These are phyloP conservation scores for Eremobia ochroleuca DNA, from an alignment of 2,888 invertebrate genomes.

Conservation along the genomic window DNA sequence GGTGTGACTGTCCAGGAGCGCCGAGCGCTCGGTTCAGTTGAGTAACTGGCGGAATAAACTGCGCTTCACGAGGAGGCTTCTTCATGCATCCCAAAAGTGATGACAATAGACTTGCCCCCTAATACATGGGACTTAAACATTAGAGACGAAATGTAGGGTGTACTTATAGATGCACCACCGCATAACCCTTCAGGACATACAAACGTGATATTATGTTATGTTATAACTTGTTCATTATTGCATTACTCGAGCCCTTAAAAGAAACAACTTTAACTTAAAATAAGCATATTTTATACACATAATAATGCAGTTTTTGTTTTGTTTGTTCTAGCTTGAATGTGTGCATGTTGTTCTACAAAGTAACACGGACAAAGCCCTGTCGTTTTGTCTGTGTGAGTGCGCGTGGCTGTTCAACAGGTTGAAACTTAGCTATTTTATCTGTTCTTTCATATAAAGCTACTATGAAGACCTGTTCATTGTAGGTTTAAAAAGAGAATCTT, in stretches of 20 bases:
- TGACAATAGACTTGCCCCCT: not conserved
- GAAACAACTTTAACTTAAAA: not conserved
- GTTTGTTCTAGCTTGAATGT: conserved; percentile 7
- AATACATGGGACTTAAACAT: not conserved
- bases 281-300: conserved; percentile 5
- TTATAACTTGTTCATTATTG: conserved; percentile 7
- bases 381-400: not conserved
- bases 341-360: not conserved
- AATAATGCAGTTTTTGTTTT: conserved; percentile 11
- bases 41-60: too few species aligned
- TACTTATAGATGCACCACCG: too few species aligned
- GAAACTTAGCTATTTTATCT: not conserved
- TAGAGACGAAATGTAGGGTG: too few species aligned
- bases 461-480: not conserved
- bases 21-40: too few species aligned
- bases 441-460: not conserved
- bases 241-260: not conserved
- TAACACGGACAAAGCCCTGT: too few species aligned
- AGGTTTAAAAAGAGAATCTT: not conserved
- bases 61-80: too few species aligned
- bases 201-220: not conserved
- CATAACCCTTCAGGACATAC: not conserved
- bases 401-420: conserved; percentile 14
- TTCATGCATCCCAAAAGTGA: too few species aligned
- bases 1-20: too few species aligned